Evolutionary conservation across 1,140 invertebrate genomes (phyloP).

Genomic region (Harpegnathos saltator): DNA sequence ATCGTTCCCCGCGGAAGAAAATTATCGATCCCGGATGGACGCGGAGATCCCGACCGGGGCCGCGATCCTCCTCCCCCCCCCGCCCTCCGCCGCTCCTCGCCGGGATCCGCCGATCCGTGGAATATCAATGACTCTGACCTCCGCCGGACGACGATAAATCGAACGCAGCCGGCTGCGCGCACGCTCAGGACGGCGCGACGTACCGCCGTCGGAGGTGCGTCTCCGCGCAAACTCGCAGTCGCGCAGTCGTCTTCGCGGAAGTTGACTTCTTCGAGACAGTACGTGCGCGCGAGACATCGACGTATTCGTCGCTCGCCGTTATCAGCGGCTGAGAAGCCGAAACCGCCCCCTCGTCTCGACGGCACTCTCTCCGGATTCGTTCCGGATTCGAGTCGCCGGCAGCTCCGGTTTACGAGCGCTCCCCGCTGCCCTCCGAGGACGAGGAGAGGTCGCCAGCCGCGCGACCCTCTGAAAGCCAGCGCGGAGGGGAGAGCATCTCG

Average conservation of each 20-base stretch:
- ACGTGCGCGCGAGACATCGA: no score
- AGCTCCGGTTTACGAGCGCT: constrained; percentile 41
- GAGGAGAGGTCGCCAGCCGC: constrained; percentile 60
- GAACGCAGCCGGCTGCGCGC: not conserved
- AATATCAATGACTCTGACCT: constrained; percentile 55
- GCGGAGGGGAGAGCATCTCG: constrained; percentile 37
- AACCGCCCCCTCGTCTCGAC: not conserved
- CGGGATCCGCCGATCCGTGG: constrained; percentile 40
- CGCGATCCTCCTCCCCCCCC: constrained; percentile 39
- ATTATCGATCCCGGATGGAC: constrained; percentile 53
- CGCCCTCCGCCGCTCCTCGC: no score
- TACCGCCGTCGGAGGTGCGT: no score
- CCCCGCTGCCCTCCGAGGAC: constrained; percentile 45
- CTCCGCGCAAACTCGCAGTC: no score
- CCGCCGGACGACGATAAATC: constrained; percentile 41
- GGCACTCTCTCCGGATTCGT: constrained; percentile 68
- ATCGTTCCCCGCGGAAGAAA: constrained; percentile 54
- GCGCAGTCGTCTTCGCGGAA: no score
- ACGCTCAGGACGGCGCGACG: not conserved
- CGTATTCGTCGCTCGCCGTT: no score
- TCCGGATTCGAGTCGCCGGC: constrained; percentile 66
- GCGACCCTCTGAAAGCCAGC: constrained; percentile 68
- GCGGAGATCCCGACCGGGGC: constrained; percentile 13
- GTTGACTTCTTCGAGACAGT: no score
- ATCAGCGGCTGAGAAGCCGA: not conserved